These are phyloP conservation scores for Drosophila erecta DNA, from an alignment of 1,140 invertebrate genomes.

Conservation along the genomic window DNA sequence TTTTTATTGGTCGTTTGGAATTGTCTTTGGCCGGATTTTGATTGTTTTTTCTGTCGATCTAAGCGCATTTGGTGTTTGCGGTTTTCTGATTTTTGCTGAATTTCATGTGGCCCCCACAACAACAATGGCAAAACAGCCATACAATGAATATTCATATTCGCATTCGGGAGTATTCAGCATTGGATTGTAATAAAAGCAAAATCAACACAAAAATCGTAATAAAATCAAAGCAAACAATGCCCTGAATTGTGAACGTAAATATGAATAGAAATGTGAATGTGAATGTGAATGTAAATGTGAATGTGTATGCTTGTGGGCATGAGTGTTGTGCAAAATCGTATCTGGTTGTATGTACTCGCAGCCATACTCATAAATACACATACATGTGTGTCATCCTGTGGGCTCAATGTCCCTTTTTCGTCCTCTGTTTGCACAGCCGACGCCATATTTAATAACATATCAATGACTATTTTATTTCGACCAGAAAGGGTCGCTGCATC, in stretches of 20 bases:
- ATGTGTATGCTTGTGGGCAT: conserved; percentile 1
- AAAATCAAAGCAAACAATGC: conserved; percentile 80
- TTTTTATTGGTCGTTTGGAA: conserved; percentile 48
- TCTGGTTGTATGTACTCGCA: conserved; percentile 7
- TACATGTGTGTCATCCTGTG: conserved; percentile 33
- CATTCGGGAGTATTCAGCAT: conserved; percentile 44
- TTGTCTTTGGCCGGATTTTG: conserved; percentile 49
- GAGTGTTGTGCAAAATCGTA: conserved; percentile 6
- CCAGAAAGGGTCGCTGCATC: not conserved
- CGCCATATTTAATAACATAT: conserved; percentile 77
- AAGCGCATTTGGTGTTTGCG: conserved; percentile 73
- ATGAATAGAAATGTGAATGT: not conserved
- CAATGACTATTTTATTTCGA: conserved; percentile 68
- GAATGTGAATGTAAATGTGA: not conserved
- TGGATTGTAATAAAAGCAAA: conserved; percentile 81
- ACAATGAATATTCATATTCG: conserved; percentile 49
- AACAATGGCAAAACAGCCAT: conserved; percentile 7
- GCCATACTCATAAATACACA: conserved; percentile 45
- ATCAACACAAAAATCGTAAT: conserved; percentile 81
- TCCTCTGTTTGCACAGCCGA: conserved; percentile 55
- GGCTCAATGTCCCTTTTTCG: conserved; percentile 14
- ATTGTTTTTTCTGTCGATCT: conserved; percentile 71
- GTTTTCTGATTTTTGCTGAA: conserved; percentile 75
- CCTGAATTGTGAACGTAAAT: conserved; percentile 35
- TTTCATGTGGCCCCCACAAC: conserved; percentile 47